Percentiles rank a stretch among this genome's conserved stretches.
These are phyloP conservation scores for Chionoecetes opilio DNA, from an alignment of 1,140 invertebrate species.

Conservation along the genomic window DNA sequence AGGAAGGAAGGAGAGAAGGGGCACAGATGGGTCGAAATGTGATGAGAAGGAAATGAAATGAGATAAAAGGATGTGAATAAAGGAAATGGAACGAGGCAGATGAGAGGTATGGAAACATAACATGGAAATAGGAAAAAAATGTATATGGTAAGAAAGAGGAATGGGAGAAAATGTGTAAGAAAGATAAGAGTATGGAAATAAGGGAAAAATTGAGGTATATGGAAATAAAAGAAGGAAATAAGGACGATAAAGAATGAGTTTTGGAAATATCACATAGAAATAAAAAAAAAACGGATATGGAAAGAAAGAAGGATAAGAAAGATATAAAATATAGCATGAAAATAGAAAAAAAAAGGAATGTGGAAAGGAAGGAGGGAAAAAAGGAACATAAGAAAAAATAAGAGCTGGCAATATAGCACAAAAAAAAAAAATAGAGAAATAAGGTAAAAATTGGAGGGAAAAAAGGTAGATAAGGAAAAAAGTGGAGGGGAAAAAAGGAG, in stretches of 20 bases:
- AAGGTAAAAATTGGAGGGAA: too few relatives aligned
- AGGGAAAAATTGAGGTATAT: background rate
- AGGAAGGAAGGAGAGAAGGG: too few relatives aligned
- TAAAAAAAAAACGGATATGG: background rate
- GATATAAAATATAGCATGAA: background rate
- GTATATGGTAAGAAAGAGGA: background rate
- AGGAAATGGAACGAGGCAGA: too few relatives aligned
- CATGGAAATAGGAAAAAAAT: too few relatives aligned
- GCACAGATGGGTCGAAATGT: too few relatives aligned
- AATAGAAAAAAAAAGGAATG: background rate
- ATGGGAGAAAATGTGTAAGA: background rate
- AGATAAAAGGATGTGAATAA: too few relatives aligned
- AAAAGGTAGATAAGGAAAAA: too few relatives aligned
- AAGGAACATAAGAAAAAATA: background rate
- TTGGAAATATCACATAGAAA: too few relatives aligned
- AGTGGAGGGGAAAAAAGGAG: too few relatives aligned
- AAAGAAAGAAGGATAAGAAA: background rate
- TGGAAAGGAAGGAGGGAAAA: background rate
- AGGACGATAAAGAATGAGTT: background rate
- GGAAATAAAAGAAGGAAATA: background rate
- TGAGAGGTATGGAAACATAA: too few relatives aligned
- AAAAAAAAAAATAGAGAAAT: background rate
- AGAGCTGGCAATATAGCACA: background rate
- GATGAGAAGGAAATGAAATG: too few relatives aligned
- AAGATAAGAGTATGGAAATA: background rate